phyloP scores from a whole-genome alignment of 2,888 invertebrate species.

The Caenorhabditis sp. region DNA sequence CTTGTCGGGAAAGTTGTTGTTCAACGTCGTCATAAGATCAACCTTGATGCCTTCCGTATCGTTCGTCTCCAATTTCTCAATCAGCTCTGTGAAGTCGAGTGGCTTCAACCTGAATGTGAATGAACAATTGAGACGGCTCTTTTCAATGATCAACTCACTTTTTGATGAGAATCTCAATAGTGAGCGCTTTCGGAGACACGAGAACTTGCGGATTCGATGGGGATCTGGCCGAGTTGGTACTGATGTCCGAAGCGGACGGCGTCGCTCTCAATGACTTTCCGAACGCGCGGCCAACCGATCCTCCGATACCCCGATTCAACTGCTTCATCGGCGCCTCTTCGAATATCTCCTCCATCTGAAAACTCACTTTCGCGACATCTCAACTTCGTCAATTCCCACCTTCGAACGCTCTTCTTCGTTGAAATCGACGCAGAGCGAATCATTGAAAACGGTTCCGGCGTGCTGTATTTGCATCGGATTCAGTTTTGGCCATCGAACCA shows the following conservation, averaged over 20 bases:
- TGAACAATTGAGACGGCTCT: neutral
- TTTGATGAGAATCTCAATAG: slow-evolving; percentile 53
- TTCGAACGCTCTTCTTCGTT: slow-evolving; percentile 51
- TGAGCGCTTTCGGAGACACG: slow-evolving; percentile 52
- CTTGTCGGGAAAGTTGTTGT: slow-evolving; percentile 49
- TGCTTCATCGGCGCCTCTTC: slow-evolving; percentile 50
- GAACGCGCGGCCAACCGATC: slow-evolving; percentile 47
- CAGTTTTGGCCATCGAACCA: slow-evolving; percentile 55
- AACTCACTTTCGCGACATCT: neutral
- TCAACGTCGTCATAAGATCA: slow-evolving; percentile 50
- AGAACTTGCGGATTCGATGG: slow-evolving; percentile 42
- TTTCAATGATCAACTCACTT: slow-evolving; percentile 25
- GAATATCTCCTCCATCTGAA: slow-evolving; percentile 55
- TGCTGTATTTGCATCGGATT: slow-evolving; percentile 33
- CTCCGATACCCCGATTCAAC: slow-evolving; percentile 38
- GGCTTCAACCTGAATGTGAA: slow-evolving; percentile 41
- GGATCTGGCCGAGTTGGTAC: slow-evolving; percentile 8
- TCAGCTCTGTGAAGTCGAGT: slow-evolving; percentile 40
- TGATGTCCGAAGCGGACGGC: slow-evolving; percentile 27
- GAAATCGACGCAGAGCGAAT: slow-evolving; percentile 54
- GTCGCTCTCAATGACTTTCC: slow-evolving; percentile 39
- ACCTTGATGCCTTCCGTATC: slow-evolving; percentile 53
- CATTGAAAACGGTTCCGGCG: slow-evolving; percentile 53
- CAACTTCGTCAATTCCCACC: neutral
- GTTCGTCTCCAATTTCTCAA: slow-evolving; percentile 49